Base-by-base conservation (phyloP, 2,888 invertebrate species). In the Halocaridina rubra region DNA sequence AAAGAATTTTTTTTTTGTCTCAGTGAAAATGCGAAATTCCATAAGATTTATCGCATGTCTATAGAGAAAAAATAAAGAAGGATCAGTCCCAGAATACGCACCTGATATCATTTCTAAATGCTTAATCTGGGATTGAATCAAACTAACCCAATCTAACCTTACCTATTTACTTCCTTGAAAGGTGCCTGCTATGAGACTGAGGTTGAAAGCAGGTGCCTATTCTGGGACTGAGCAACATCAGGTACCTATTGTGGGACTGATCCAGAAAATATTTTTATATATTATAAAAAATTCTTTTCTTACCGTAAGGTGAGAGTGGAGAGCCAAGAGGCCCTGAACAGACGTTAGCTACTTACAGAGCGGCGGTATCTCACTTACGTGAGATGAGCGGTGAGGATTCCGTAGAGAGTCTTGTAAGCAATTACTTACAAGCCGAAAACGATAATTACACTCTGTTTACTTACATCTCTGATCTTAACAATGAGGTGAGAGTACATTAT, bases 381-480 rank as follows among this genome's bases (percentile, higher is more conserved):
- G 82, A 80, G 78, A 78, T 72, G 79, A 82, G 81, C 33, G 76
- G 69, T 2, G 82, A 85, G 57, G 80, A 75, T 5, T 80, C 82
- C 0, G 82, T 81, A 32, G 87, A 85, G 3, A 33, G 64, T 2
- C 57, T 87, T 4, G 79, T 87, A 59, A 82, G 71, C 27, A 87
- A 87, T 29, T 87, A 85, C 57, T 74, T 87, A 22, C 87, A 87
- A 32, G 82, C 85, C 3, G 87, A 87, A 32, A 87, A 87, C 19
- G 87, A 87, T 46, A 87, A 87, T 69, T 87, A 87, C 77, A 87
- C 87, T 1, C 72, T 87, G 1, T 87, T 87, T 30, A 85, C 87
- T 10, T 87, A 81, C 74, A 85, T 87, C 16, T 87, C 87, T 5
- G 85, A 85, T 16, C 82, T 87, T 1, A 87, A 87, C 71, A 87